A percentile compares a stretch with the other conserved stretches of the same genome.
These are phyloP conservation scores for Protomyctophum bolini DNA, from an alignment of 2,113 vertebrate species.

Conservation along the genomic window DNA sequence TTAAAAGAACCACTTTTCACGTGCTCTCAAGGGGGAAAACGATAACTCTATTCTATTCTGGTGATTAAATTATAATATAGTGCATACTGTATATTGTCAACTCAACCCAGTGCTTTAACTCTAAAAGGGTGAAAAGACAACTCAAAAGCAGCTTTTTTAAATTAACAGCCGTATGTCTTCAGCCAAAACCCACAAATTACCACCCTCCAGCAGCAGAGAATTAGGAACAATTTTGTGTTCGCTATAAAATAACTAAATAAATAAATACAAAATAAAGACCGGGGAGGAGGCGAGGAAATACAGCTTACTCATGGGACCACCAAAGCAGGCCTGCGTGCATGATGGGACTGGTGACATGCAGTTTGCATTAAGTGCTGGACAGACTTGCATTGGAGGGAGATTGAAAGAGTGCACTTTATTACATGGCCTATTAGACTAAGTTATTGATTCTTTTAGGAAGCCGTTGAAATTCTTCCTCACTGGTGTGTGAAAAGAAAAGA, in stretches of 20 bases:
- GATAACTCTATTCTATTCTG: too few relatives aligned
- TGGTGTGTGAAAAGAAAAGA: too few relatives aligned
- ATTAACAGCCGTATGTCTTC: constrained; percentile 53
- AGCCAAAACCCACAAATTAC: constrained; percentile 69
- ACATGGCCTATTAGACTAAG: too few relatives aligned
- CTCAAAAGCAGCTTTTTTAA: constrained; percentile 58
- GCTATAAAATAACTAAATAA: constrained; percentile 48
- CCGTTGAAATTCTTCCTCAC: too few relatives aligned
- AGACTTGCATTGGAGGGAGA: background rate
- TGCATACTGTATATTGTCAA: too few relatives aligned
- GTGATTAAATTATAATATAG: too few relatives aligned
- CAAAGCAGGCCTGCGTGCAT: constrained; percentile 43
- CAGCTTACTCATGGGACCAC: constrained; percentile 61
- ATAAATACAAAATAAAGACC: constrained; percentile 20
- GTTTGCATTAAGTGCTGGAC: background rate
- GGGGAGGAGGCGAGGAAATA: constrained; percentile 17
- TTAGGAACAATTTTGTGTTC: constrained; percentile 72
- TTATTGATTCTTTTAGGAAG: too few relatives aligned
- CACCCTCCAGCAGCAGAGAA: constrained; percentile 65
- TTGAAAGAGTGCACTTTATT: background rate
- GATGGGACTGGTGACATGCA: constrained; percentile 31
- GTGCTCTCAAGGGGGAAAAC: too few relatives aligned
- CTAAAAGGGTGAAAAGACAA: background rate
- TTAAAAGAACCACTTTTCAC: too few relatives aligned
- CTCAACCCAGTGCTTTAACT: too few relatives aligned